These are phyloP conservation scores for Climacteris rufus DNA, from an alignment of 2,113 vertebrate species.

Conservation along the genomic window DNA sequence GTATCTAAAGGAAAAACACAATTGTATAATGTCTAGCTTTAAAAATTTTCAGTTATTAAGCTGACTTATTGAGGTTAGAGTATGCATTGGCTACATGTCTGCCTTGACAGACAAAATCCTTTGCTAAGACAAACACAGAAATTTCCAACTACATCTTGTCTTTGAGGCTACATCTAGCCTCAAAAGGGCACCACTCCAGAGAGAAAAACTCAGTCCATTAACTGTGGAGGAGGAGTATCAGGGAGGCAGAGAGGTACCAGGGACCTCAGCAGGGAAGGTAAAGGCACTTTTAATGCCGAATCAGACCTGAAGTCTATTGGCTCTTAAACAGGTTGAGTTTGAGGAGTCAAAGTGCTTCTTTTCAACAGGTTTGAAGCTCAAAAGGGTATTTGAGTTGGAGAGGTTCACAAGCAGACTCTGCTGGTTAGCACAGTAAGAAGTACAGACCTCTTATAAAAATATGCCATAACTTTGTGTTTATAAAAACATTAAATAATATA, in stretches of 20 bases:
- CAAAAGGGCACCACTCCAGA: background rate
- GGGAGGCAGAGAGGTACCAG: background rate
- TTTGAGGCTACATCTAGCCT: too few relatives aligned
- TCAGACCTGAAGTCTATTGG: background rate
- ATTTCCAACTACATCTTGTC: background rate
- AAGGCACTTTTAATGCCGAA: background rate
- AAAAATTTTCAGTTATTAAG: background rate
- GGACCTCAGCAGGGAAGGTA: background rate
- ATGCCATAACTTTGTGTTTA: background rate
- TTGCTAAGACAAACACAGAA: background rate
- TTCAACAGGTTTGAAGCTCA: background rate
- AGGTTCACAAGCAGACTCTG: background rate
- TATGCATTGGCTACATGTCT: background rate
- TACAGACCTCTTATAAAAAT: background rate
- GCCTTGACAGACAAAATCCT: background rate
- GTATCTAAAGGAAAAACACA: background rate
- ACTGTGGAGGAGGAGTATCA: background rate
- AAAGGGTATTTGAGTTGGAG: slow-evolving; percentile 21
- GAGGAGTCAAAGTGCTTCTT: background rate
- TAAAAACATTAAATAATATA: background rate
- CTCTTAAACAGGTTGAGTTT: background rate
- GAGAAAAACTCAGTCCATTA: background rate
- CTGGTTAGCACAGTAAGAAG: background rate
- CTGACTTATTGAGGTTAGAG: background rate
- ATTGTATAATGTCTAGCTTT: background rate